Base-by-base conservation (phyloP, 2,888 invertebrate genomes). In the Agrenia bidenticulata region DNA sequence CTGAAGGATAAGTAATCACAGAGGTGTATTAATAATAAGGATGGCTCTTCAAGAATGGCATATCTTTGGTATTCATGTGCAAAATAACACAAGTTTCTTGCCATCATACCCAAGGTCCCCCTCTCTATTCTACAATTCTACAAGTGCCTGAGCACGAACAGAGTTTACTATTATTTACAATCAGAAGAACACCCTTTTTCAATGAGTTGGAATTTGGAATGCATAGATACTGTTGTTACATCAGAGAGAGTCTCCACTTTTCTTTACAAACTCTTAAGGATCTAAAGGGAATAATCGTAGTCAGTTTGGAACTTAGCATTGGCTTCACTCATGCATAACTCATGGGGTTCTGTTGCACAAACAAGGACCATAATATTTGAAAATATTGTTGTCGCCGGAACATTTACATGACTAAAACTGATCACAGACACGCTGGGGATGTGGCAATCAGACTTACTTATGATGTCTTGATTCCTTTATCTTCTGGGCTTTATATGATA, bases 401-500 rank as follows among this genome's bases (percentile, higher is more conserved):
- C 61, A 37, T 51, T 39, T 39, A 51, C 39, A 53, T 53, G 53
- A 32, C 4, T 11, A 32, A 32, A 32, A 32, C 32, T 32, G 24
- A 21, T 24, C 51, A 51, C 51, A 51, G 21, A 49, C 21, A 15
- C 15, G 51, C 23, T 19, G 21, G 4, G 49, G 17, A 15, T 23
- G 19, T 23, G 19, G 51, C 51, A 23, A 51, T 9, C n/a, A 49
- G 9, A 49, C n/a, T 9, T 49, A 17, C n/a, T 49, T 49, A 39
- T 39, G 58, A 61, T 53, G 65, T 53, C 65, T 65, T 65, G 57
- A 61, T 65, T 65, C 65, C 32, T 32, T 32, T n/a, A n/a, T n/a
- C n/a, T n/a, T n/a, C n/a, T n/a, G n/a, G n/a, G n/a, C n/a, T n/a
- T n/a, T n/a, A n/a, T n/a, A n/a, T n/a, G n/a, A n/a, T n/a, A n/a